These are phyloP conservation scores for Tringa solitaria DNA, from an alignment of 2,113 vertebrate genomes.

Conservation along the genomic window DNA sequence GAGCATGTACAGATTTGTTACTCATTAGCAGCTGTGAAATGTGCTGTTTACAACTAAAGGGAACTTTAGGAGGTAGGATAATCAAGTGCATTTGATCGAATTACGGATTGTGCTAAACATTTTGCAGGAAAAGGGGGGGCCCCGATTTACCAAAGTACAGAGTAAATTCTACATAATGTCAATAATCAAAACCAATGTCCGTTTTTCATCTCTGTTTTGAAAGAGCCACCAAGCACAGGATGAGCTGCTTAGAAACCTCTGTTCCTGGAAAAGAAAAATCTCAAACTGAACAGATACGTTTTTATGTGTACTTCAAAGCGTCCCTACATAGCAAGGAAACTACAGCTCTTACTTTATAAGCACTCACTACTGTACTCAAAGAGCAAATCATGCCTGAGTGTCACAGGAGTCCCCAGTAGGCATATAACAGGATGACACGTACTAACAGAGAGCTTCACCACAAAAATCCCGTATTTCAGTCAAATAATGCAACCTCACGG, in stretches of 20 bases:
- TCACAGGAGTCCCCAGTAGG: neutral
- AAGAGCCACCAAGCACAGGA: neutral
- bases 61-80: neutral
- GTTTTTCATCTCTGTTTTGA: neutral
- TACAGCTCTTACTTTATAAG: neutral
- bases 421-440: too few species aligned
- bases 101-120: neutral
- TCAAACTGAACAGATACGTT: neutral
- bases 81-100: neutral
- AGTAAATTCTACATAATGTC: neutral
- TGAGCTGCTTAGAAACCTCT: neutral
- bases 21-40: constrained; percentile 24
- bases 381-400: neutral
- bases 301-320: neutral
- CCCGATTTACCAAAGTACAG: neutral
- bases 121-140: neutral
- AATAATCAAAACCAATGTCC: neutral
- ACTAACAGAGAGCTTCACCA: neutral
- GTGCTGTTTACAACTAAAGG: neutral
- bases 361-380: neutral
- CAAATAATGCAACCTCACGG: neutral
- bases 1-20: neutral
- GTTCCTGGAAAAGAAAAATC: neutral
- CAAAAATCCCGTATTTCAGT: neutral
- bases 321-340: neutral